Percentiles rank a stretch among this genome's conserved stretches.
These are phyloP conservation scores for Eristalis tenax DNA, from an alignment of 2,888 invertebrate species.

Conservation along the genomic window DNA sequence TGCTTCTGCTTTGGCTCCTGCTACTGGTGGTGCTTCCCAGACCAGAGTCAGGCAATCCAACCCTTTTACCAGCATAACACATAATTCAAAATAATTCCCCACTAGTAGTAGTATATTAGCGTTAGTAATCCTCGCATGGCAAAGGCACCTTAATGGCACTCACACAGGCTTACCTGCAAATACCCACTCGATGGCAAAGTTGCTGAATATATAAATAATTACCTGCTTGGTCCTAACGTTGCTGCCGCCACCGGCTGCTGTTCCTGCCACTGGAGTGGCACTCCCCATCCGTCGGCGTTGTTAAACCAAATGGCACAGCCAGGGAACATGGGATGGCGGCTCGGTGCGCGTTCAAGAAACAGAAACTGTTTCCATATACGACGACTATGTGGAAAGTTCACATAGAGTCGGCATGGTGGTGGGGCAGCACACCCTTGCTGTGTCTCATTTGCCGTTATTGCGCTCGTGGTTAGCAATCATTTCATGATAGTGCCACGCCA, in stretches of 20 bases:
- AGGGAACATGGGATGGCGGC: constrained; percentile 7
- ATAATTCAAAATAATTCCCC: constrained; percentile 69
- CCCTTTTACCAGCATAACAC: constrained; percentile 40
- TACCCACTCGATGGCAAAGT: constrained; percentile 68
- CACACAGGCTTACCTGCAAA: constrained; percentile 64
- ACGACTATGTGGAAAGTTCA: constrained; percentile 13
- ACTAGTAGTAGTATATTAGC: constrained; percentile 67
- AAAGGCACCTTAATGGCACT: constrained; percentile 66
- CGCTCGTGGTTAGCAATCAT: constrained; percentile 54
- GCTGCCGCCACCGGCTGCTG: constrained; percentile 8
- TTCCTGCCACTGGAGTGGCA: background rate
- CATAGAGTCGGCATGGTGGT: background rate
- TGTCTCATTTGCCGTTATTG: constrained; percentile 56
- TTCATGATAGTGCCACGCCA: constrained; percentile 33
- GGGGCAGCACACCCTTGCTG: constrained; percentile 9
- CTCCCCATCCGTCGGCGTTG: constrained; percentile 8
- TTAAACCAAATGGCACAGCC: constrained; percentile 38
- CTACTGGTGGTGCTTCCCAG: background rate
- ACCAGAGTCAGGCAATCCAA: constrained; percentile 2
- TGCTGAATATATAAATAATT: constrained; percentile 70
- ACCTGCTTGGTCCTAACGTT: constrained; percentile 18
- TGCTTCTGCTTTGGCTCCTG: background rate
- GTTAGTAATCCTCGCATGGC: constrained; percentile 60
- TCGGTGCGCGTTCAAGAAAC: constrained; percentile 39
- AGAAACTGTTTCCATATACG: constrained; percentile 5